Evolutionary conservation across 1,140 invertebrate species (phyloP), one percentile per base, ranked within the genome.

Genomic region (Gonioctena quinquepunctata): DNA sequence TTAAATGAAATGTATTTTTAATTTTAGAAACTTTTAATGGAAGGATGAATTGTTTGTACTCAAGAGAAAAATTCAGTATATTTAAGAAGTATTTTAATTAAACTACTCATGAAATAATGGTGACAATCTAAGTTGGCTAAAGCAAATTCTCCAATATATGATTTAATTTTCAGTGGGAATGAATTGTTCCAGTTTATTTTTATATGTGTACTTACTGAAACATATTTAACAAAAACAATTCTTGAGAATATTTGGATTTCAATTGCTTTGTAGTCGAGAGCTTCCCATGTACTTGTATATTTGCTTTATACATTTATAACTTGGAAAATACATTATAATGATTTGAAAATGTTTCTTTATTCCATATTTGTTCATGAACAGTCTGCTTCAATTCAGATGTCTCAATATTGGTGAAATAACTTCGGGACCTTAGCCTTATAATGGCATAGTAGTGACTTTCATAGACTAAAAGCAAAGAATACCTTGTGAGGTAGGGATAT

Each of bases 211-310:
- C 2, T n/a, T 0, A 42, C 3, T 13, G 16, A n/a, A n/a, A 4
- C 5, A 13, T 42, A 42, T 42, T 42, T 42, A 13, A 4, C 3
- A n/a, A 19, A 54, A 71, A 64, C 49, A 13, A 42, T 8, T 8
- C 3, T 42, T 71, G 63, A 62, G 62, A 64, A 69, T 69, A 67
- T 33, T 73, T 61, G 26, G 27, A 57, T 27, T 63, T 61, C 4
- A 57, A 69, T 59, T 64, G 71, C 71, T 72, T 72, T n/a, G 71
- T 72, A 72, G 71, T 62, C 54, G 50, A 72, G 71, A 72, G 71
- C 71, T 73, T 73, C 71, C 71, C 54, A 70, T 73, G 71, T 73
- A 73, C 69, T 72, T 73, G 71, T 42, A 42, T n/a, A 42, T 42
- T 42, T 42, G 33, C 33, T 42, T 42, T 42, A n/a, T 42, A 42